Percentiles rank a stretch among this genome's conserved stretches.
These are phyloP conservation scores for Xestia xanthographa DNA, from an alignment of 2,888 invertebrate genomes.

Conservation along the genomic window DNA sequence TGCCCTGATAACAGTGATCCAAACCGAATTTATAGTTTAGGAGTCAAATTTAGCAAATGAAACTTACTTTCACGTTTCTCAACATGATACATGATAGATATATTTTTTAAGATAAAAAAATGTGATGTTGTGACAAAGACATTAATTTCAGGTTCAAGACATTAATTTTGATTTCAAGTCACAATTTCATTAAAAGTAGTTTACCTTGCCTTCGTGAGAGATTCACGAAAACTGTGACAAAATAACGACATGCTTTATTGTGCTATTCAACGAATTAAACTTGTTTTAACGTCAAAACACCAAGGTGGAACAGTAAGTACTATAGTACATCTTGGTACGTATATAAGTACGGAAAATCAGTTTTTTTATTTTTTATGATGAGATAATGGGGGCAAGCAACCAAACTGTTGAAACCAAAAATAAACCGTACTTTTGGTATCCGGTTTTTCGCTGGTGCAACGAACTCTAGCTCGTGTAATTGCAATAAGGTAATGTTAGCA, in stretches of 20 bases:
- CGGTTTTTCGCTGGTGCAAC: slow-evolving; percentile 8
- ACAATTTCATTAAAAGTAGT: background rate
- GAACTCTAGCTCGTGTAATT: slow-evolving; percentile 5
- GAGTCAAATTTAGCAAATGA: background rate
- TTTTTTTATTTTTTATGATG: slow-evolving; percentile 17
- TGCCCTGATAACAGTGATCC: background rate
- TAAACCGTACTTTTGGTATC: background rate
- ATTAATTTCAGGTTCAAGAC: background rate
- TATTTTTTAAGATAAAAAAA: too few species aligned
- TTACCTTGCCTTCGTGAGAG: background rate
- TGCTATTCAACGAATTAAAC: background rate
- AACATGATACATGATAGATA: too few species aligned
- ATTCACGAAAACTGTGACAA: background rate
- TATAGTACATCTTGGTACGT: background rate
- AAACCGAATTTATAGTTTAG: background rate
- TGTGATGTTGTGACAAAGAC: background rate
- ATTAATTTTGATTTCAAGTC: background rate
- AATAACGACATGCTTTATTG: slow-evolving; percentile 7
- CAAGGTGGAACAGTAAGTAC: background rate
- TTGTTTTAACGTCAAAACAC: slow-evolving; percentile 7
- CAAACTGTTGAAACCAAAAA: background rate
- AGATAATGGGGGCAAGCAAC: background rate
- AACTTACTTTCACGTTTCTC: too few species aligned
- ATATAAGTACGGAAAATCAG: background rate
- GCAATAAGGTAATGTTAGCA: background rate